phyloP scores from a whole-genome alignment of 92 coral and sea anemone species.

The Hydrozoanthus gracilis region DNA sequence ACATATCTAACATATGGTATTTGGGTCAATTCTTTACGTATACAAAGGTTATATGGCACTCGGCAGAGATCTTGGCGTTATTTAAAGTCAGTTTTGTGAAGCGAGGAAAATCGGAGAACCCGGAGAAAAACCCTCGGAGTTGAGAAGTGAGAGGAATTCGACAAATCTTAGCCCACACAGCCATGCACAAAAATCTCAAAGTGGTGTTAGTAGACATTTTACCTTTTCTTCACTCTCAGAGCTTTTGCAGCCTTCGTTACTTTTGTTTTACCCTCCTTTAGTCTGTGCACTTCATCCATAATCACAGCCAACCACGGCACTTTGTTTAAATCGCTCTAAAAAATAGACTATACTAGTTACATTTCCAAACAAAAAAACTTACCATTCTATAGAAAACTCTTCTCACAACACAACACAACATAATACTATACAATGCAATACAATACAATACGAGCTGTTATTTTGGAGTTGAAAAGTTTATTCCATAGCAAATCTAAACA shows the following conservation, averaged over 20 bases:
- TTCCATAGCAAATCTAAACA: too few species aligned
- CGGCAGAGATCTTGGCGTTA: too few species aligned
- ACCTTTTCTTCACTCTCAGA: conserved; percentile 82
- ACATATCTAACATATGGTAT: too few species aligned
- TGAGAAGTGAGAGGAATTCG: too few species aligned
- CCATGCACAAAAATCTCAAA: neutral
- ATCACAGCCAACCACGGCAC: conserved; percentile 90
- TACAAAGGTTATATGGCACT: too few species aligned
- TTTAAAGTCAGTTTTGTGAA: too few species aligned
- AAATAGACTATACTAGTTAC: neutral
- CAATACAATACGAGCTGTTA: neutral
- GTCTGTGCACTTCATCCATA: conserved; percentile 96
- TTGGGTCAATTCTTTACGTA: too few species aligned
- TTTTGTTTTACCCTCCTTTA: conserved; percentile 87
- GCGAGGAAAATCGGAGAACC: too few species aligned
- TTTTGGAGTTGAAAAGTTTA: too few species aligned
- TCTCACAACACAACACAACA: neutral
- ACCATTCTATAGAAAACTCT: neutral
- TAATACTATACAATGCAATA: neutral
- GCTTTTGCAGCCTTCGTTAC: conserved; percentile 90
- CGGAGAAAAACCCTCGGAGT: too few species aligned
- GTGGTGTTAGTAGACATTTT: neutral
- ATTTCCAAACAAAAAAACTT: neutral
- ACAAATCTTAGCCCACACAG: too few species aligned
- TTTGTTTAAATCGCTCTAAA: conserved; percentile 75